phyloP scores from a whole-genome alignment of 2,888 invertebrate genomes.

The Celastrina argiolus region DNA sequence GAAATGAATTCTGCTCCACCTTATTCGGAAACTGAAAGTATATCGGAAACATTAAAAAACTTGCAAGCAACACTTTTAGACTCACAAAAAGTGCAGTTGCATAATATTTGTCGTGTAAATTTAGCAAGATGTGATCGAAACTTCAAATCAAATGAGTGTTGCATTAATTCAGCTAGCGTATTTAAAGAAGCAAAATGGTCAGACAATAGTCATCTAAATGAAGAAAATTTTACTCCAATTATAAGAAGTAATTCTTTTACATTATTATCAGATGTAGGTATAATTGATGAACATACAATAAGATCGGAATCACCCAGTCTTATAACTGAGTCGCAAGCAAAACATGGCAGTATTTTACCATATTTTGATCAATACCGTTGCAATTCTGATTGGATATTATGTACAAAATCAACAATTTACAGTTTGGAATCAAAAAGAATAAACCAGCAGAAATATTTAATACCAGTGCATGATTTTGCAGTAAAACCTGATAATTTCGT shows the following conservation, averaged over 20 bases:
- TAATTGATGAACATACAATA: slow-evolving; percentile 28
- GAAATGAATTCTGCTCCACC: neutral
- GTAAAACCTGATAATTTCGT: slow-evolving; percentile 5
- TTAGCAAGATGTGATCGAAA: slow-evolving; percentile 47
- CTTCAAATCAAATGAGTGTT: neutral
- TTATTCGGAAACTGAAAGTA: neutral
- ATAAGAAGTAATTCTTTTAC: slow-evolving; percentile 41
- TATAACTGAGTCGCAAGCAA: slow-evolving; percentile 17
- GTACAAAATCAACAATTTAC: neutral
- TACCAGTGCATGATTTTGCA: neutral
- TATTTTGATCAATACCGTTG: neutral
- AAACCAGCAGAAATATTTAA: neutral
- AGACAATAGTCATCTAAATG: neutral
- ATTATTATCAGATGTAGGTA: slow-evolving; percentile 39
- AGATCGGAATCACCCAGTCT: slow-evolving; percentile 24
- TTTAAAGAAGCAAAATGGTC: neutral
- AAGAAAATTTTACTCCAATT: slow-evolving; percentile 21
- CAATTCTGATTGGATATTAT: slow-evolving; percentile 17
- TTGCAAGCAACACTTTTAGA: slow-evolving; percentile 30
- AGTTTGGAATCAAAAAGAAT: neutral
- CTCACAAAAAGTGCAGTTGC: slow-evolving; percentile 26
- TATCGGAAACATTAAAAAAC: slow-evolving; percentile 28
- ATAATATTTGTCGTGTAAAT: slow-evolving; percentile 43
- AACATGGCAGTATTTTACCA: neutral
- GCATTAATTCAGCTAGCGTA: neutral